Base-by-base conservation (phyloP, 2,797 vertebrate genomes). In the Psittacula echo region DNA sequence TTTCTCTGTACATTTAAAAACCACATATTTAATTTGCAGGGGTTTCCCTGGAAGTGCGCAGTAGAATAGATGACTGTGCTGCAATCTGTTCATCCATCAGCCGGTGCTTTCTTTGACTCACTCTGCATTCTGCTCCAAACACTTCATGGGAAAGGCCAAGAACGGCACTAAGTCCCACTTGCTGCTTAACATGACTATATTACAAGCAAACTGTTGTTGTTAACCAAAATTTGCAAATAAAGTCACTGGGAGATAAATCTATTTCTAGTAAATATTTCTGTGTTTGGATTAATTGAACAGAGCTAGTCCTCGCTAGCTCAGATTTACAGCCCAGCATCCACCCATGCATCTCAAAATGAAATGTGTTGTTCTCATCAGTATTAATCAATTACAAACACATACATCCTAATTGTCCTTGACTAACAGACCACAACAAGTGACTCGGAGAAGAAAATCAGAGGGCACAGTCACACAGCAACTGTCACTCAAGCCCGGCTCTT, bases 221-320 rank as follows among this genome's bases (percentile, higher is more conserved):
- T 89, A 89, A 95, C 78, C 73, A 89, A 94, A 93, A 96, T 89
- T 72, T 96, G 91, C 89, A 96, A 97, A 96, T 90, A 87, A 93
- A 93, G 88, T 85, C 64, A 62, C n/a, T 66, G 67, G 78, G 93
- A 95, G 56, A 88, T 39, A 77, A 64, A 86, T 91, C 56, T 78
- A 78, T 85, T 89, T 89, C 84, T 79, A 93, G 87, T 87, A 71
- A 90, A 87, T 93, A 83, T 90, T 90, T 85, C 72, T 67, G 54
- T 50, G 73, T 82, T 89, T 83, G 92, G 79, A 95, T 90, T 85
- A 72, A 93, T 67, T 64, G 81, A 92, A 80, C 86, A 66, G 24
- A 92, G 65, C 91, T 77, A 62, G 71, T 76, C 74, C 72, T 93
- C 4, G 0, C 78, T 74, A 87, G 90, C 90, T 58, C 56, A 51